Base-by-base conservation (phyloP, 2,888 invertebrate genomes). In the Meloe dianella region DNA sequence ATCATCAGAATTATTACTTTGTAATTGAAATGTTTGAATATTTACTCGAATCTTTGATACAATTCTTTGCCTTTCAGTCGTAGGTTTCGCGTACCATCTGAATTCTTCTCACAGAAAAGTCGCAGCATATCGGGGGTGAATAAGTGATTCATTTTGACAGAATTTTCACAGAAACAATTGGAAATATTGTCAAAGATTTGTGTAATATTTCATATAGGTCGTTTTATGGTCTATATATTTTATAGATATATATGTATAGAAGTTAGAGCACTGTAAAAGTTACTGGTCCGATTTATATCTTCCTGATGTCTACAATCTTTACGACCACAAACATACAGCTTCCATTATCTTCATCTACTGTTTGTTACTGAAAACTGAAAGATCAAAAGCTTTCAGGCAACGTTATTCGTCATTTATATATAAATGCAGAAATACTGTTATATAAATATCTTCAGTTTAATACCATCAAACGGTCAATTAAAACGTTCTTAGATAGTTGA, bases 61-160 rank as follows among this genome's bases (percentile, higher is more conserved):
- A 89, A 72, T 70, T 88, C 86, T 63, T 84, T 85, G 0, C 89
- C 89, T 70, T 83, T 80, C 0, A 90, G 76, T 6, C 86, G 79
- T 17, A 90, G 79, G 73, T 84, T 83, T 2, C 83, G 85, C 0
- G 85, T 86, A 0, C 87, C 86, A 77, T 89, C 86, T 0, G 86
- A 85, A 72, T 87, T 88, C 76, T 87, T 84, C 73, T 87, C 86
- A 67, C 80, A 80, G 73, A 82, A 83, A 64, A 83, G 69, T 35
- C 68, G 69, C 65, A 84, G 71, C 67, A 81, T 20, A 47, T 47
- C 20, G 2, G 9, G 9, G 1, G 47, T 9, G 10, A 47, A 9
- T 47, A 20, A 20, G 20, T 20, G 47, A 9, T 3, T 20, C 47
- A 47, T 41, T 41, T 14, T 41, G 41, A 41, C 41, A 41, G 17